Evolutionary conservation across 2,797 vertebrate species (phyloP).

Genomic region (Centropyge bicolor): DNA sequence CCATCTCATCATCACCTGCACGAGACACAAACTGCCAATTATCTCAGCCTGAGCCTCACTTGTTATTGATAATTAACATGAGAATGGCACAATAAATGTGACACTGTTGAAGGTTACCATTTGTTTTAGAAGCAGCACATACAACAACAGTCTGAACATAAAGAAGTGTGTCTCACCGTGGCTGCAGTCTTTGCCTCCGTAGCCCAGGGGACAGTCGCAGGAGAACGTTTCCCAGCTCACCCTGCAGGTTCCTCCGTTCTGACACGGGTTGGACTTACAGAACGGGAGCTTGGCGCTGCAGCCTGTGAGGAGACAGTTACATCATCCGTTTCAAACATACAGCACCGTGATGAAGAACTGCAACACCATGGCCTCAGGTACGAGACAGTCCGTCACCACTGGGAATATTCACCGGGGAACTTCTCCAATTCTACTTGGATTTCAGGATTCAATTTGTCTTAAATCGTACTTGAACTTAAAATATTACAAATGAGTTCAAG

Average conservation of each 20-base stretch:
- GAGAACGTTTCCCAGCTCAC: constrained; percentile 95
- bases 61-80: constrained; percentile 3
- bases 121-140: background rate
- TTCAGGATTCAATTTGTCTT: background rate
- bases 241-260: constrained; percentile 93
- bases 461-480: background rate
- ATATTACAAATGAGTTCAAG: background rate
- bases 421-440: background rate
- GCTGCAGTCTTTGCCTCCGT: constrained; percentile 96
- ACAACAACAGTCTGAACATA: background rate
- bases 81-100: background rate
- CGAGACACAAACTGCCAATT: background rate
- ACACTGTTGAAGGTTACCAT: background rate
- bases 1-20: background rate
- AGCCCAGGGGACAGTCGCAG: constrained; percentile 96
- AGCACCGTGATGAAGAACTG: background rate
- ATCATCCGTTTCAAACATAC: background rate
- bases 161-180: constrained; percentile 83
- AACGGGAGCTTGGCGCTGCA: constrained; percentile 94
- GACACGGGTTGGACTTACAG: constrained; percentile 95
- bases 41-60: background rate
- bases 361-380: background rate
- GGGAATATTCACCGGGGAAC: background rate
- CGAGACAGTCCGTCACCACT: background rate
- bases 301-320: constrained; percentile 78